Evolutionary conservation across 2,888 invertebrate genomes (phyloP).

Genomic region (Callinectes sapidus): DNA sequence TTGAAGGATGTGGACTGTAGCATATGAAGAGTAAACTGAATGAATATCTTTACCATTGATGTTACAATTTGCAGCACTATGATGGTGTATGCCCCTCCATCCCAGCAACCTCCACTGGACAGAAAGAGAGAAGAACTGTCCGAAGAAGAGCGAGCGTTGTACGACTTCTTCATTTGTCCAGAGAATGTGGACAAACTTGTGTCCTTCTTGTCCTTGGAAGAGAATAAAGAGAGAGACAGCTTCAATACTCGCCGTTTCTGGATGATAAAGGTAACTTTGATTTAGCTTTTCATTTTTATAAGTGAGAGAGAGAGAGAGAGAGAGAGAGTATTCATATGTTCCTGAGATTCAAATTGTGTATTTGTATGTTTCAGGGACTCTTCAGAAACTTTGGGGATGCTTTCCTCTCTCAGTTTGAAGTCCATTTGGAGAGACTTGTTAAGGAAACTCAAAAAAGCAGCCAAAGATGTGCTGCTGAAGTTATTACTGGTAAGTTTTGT

Average conservation of each 20-base stretch:
- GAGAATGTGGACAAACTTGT: conserved; percentile 84
- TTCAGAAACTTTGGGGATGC: conserved; percentile 87
- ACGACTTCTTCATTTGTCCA: conserved; percentile 82
- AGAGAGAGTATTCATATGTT: not conserved
- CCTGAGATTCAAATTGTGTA: not conserved
- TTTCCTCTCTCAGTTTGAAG: conserved; percentile 81
- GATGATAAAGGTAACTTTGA: conserved; percentile 83
- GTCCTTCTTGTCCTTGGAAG: conserved; percentile 86
- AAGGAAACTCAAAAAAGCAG: conserved; percentile 84
- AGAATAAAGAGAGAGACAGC: conserved; percentile 89
- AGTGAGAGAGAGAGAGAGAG: conserved; percentile 19
- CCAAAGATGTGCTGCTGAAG: conserved; percentile 89
- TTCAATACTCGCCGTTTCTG: conserved; percentile 83
- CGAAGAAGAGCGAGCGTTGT: conserved; percentile 82
- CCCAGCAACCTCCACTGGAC: conserved; percentile 82
- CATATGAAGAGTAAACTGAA: not conserved
- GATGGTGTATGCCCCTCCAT: conserved; percentile 82
- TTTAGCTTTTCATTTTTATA: not conserved
- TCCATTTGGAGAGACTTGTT: conserved; percentile 82
- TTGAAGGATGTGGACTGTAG: no score
- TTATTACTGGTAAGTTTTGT: conserved; percentile 80
- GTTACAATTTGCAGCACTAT: conserved; percentile 43
- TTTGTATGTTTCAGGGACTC: conserved; percentile 78
- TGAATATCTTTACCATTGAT: not conserved
- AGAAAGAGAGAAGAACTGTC: conserved; percentile 79